phyloP scores from a whole-genome alignment of 2,888 invertebrate genomes.

The Metellina segmentata region DNA sequence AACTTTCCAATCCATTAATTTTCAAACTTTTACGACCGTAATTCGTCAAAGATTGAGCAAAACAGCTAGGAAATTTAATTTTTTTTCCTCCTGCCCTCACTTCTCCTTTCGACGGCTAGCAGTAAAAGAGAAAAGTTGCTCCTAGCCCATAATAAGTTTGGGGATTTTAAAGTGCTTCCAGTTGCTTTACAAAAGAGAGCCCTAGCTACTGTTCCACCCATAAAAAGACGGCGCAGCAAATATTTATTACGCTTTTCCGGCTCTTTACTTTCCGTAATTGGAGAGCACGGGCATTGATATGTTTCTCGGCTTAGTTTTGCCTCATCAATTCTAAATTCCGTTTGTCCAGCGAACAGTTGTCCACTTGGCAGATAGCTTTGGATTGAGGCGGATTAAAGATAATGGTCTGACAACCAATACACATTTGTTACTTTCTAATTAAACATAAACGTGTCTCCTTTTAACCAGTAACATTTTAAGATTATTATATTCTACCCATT shows the following conservation, averaged over 20 bases:
- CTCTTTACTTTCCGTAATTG: constrained; percentile 55
- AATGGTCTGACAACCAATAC: neutral
- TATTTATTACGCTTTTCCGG: constrained; percentile 59
- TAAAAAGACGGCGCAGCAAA: constrained; percentile 57
- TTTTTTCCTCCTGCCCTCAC: constrained; percentile 19
- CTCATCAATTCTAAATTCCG: constrained; percentile 47
- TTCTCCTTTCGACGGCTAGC: constrained; percentile 4
- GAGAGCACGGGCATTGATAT: constrained; percentile 36
- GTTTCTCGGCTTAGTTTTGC: constrained; percentile 28
- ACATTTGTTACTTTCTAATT: neutral
- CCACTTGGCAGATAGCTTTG: constrained; percentile 5
- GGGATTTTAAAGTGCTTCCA: constrained; percentile 64
- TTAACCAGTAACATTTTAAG: no score
- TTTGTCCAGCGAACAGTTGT: neutral
- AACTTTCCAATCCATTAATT: constrained; percentile 71
- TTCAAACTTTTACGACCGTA: constrained; percentile 68
- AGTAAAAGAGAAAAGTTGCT: constrained; percentile 54
- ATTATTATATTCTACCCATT: no score
- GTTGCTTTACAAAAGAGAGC: constrained; percentile 37
- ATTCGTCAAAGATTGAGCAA: constrained; percentile 69
- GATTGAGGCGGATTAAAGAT: neutral
- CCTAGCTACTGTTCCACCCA: constrained; percentile 18
- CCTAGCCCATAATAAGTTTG: constrained; percentile 56
- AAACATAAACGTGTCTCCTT: neutral
- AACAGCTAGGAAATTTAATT: constrained; percentile 51